Base-by-base conservation (phyloP, 2,888 invertebrate species). In the Pseudococcus jackbeardsleyi region DNA sequence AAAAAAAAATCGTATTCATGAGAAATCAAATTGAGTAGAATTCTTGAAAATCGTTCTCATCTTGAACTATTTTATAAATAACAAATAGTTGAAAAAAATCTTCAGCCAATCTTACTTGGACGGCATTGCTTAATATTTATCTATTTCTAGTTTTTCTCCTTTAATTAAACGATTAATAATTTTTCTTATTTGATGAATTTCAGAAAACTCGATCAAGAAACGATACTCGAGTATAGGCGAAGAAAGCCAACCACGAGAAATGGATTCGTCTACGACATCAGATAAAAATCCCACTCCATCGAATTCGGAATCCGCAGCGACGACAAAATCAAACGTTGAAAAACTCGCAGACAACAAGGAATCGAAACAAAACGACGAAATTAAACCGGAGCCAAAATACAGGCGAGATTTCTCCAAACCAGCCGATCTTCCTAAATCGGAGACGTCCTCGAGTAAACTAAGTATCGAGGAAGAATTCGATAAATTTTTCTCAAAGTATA, bases 401-500 rank as follows among this genome's bases (percentile, higher is more conserved):
- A 33, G 59, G 26, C 50, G 50, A 26, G 85, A 59, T 59, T 85
- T 59, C 22, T 68, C 64, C 17, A 86, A 64, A 72, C 15, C 68
- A n/a, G n/a, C 11, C 33, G 68, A 68, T 33, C 22, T 39, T n/a
- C 15, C 50, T 33, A 77, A 12, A 9, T 22, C 33, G 46, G 87
- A 87, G 79, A n/a, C 46, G 6, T 7, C 17, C 4, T 22, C 39
- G 39, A 85, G 42, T 22, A 87, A 87, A 84, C 26, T 59, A 17
- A 82, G 46, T 22, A 84, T 88, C 59, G 88, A 88, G 33, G 33
- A 84, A 39, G 88, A 88, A 84, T 88, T 88, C 46, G 88, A 88
- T 59, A 59, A 22, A 22, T 88, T 88, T 59, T 88, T 88, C 42
- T 48, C 82, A 9, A 77, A 79, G 33, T 87, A 87, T 54, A 11